Evolutionary conservation across 2,113 vertebrate species (phyloP).

Genomic region (Aramus guarauna): DNA sequence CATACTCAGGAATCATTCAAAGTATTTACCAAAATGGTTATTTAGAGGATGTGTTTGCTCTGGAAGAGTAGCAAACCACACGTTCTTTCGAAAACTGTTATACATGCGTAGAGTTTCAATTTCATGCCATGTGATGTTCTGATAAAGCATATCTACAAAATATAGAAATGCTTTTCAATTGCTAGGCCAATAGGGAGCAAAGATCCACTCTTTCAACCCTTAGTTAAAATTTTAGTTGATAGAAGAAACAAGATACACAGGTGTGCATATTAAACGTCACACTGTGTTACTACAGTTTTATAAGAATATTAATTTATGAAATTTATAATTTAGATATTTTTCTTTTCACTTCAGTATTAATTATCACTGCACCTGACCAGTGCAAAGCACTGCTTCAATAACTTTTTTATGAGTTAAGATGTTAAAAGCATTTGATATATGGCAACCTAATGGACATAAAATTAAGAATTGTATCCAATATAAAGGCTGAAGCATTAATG

Average conservation of each 20-base stretch:
- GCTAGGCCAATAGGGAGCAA: neutral
- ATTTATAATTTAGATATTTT: neutral
- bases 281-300: neutral
- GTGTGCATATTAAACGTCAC: neutral
- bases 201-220: neutral
- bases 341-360: neutral
- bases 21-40: neutral
- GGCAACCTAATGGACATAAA: neutral
- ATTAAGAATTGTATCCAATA: neutral
- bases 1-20: neutral
- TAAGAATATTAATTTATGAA: neutral
- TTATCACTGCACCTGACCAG: neutral
- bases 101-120: neutral
- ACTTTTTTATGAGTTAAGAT: neutral
- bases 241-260: neutral
- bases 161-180: neutral
- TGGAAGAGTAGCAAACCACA: neutral
- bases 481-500: neutral
- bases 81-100: neutral
- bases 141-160: neutral
- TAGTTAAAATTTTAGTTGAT: neutral
- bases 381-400: neutral
- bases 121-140: neutral
- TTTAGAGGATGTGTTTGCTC: neutral
- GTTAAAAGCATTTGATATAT: neutral